Base-by-base conservation (phyloP, 2,888 invertebrate species). In the Drosophila fungiperda region DNA sequence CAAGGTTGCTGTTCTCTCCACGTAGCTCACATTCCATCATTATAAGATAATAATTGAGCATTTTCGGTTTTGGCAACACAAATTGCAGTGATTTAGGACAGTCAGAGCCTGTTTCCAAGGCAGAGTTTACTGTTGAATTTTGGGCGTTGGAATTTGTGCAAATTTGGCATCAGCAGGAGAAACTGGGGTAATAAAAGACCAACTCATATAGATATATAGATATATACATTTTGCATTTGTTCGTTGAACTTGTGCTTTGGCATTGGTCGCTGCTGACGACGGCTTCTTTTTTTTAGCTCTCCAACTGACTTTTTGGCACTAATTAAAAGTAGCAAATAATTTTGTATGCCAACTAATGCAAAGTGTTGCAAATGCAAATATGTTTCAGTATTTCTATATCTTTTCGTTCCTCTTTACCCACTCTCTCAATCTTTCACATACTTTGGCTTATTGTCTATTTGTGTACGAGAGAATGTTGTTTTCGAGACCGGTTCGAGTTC, bases 291-390 rank as follows among this genome's bases (percentile, higher is more conserved):
- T 40, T 42, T 33, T 65, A 29, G 29, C 64, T 60, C 55, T 60
- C 38, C 76, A 82, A 80, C 86, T 87, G 87, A 91, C 90, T 89
- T 90, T 82, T 90, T 89, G 91, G 87, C 89, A 89, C 88, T 90
- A 91, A 90, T 90, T 90, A 91, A 91, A 89, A 91, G 86, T 82
- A 83, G 80, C 82, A 91, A 89, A 90, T 91, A 79, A 83, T 84
- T 86, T 83, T 78, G 79, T 70, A 68, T 80, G 74, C 70, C 68
- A 82, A 69, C 77, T 73, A 73, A 71, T 69, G 68, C 63, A 68
- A 59, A 61, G 57, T 64, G 53, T 35, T 36, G 52, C 63, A 77
- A 70, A 61, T 59, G 29, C 62, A 58, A 54, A 71, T 58, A 42
- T 62, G 42, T 36, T 53, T 11, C n/a, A 42, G 12, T 8, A 17